These are phyloP conservation scores for Aptenodytes forsteri DNA, from an alignment of 2,113 vertebrate species.

Conservation along the genomic window DNA sequence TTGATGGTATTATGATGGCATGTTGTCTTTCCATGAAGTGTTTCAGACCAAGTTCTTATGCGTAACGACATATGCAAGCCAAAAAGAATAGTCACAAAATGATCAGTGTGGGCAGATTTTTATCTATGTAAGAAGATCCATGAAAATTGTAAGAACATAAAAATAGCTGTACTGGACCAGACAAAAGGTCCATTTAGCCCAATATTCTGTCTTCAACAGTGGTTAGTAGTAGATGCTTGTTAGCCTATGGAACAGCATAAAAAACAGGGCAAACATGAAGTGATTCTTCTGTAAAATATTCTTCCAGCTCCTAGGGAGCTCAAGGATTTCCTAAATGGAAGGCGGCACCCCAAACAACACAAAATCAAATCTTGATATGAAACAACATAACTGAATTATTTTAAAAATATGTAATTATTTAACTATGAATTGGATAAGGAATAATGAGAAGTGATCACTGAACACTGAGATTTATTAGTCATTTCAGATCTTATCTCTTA, in stretches of 20 bases:
- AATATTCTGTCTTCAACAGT: background rate
- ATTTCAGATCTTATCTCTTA: background rate
- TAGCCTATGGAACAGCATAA: background rate
- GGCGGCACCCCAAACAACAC: background rate
- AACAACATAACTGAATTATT: background rate
- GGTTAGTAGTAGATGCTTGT: background rate
- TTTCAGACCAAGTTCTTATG: background rate
- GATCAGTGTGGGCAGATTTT: background rate
- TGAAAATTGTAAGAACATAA: background rate
- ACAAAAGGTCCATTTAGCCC: background rate
- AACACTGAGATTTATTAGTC: background rate
- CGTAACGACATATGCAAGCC: background rate
- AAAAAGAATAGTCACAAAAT: background rate
- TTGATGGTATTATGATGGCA: background rate
- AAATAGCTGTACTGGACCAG: background rate
- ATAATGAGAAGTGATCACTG: background rate
- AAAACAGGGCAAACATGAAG: background rate
- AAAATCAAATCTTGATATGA: background rate
- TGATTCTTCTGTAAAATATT: background rate
- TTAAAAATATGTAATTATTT: background rate
- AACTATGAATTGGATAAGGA: background rate
- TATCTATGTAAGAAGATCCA: background rate
- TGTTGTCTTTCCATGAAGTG: background rate
- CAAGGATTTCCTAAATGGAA: background rate
- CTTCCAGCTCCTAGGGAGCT: background rate